Base-by-base conservation (phyloP, 2,888 invertebrate genomes). In the Limnephilus auricula region DNA sequence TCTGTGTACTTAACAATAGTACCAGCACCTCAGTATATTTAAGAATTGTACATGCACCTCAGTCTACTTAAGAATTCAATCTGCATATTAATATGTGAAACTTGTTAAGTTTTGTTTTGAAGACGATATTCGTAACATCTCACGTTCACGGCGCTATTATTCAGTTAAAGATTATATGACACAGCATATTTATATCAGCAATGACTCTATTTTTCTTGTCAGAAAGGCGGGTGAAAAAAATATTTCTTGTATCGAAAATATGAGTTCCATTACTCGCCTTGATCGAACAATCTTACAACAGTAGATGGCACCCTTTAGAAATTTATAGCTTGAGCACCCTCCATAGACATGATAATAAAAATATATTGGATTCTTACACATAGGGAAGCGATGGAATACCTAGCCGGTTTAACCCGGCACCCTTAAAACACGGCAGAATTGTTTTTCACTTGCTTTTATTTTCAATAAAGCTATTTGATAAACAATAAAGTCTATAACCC, bases 231-330 rank as follows among this genome's bases (percentile, higher is more conserved):
- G 78, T 40, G 30, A 89, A 80, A 25, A 25, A 25, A 78, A 78
- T 80, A 79, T 80, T 89, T 80, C 80, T 79, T 40, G 78, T 32
- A 65, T 40, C n/a, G 89, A 80, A 89, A 89, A 89, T 89, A 89
- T 80, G 79, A 80, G 89, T 45, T 89, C 37, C 89, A 80, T 89
- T 89, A 89, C 40, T 89, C 89, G 80, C 30, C 40, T 89, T 89
- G 89, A 89, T 89, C 89, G 89, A 89, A 89, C 89, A 89, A 89
- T 89, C 89, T 89, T 40, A 80, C 89, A 89, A 89, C 89, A 89
- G 31, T 30, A 18, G 80, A 89, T 89, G 89, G 80, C 89, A 89
- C 89, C 89, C 80, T 89, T 88, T 89, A 40, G 40, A 79, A 89
- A 89, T 89, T 89, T 89, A 89, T 80, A 80, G 89, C 89, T 40